Evolutionary conservation across 2,113 vertebrate genomes (phyloP), one percentile per base, ranked within the genome.

Genomic region (Chroicocephalus ridibundus): DNA sequence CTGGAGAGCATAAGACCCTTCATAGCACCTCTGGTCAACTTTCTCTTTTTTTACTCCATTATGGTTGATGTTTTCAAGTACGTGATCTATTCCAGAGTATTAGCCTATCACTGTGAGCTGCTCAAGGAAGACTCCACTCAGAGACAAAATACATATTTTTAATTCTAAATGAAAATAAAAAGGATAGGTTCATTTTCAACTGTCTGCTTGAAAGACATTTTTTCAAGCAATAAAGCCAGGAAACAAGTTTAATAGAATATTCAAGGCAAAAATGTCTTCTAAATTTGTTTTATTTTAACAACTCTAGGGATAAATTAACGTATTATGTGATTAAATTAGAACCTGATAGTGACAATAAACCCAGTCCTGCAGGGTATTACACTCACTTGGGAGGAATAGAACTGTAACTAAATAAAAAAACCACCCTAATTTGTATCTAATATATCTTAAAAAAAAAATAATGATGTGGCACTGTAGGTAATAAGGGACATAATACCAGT

Each of bases 331-430:
- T 92, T 78, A 91, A 72, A 88, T 96, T 93, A 93, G 70, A 91
- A 65, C 17, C 47, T 93, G 90, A 95, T 70, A 96, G 81, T 69
- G 36, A 90, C 92, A 96, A 93, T 94, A 97, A 96, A 95, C 66
- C 65, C 85, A 94, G 38, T 54, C 40, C 88, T 71, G 85, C 65
- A 92, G 62, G 93, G 86, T 70, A 38, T 47, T 90, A 81, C 25
- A 34, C 10, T 77, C 29, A 95, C 77, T 94, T 77, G 90, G 84
- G 96, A 97, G 82, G 54, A 88, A 94, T 4, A 89, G 40, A 93
- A 86, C 81, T 76, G 47, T 94, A 96, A 95, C 58, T 84, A 98
- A 95, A 95, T 93, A 95, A 96, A 97, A 97, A 90, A 71, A 6
- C 6, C 14, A 31, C 12, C 13, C 75, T 94, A 94, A 96, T 93